These are phyloP conservation scores for Tipula lateralis DNA, from an alignment of 2,888 invertebrate species.

Conservation along the genomic window DNA sequence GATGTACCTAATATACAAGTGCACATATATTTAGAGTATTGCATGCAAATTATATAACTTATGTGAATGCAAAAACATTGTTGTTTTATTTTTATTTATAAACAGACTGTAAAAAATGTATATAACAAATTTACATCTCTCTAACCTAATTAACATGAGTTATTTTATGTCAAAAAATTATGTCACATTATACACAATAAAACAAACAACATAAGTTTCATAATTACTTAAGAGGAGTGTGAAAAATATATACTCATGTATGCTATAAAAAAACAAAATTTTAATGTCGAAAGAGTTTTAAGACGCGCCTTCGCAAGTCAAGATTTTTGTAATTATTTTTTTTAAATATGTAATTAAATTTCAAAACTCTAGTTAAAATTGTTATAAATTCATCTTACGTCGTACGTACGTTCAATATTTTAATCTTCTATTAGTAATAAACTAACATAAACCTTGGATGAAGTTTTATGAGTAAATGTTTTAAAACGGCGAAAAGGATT, in stretches of 20 bases:
- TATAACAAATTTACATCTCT: slow-evolving; percentile 15
- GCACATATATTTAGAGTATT: too few relatives aligned
- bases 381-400: too few relatives aligned
- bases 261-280: background rate
- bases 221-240: background rate
- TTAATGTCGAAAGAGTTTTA: background rate
- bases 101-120: background rate
- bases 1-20: background rate
- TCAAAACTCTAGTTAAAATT: background rate
- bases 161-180: slow-evolving; percentile 1
- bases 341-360: background rate
- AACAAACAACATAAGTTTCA: background rate
- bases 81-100: background rate
- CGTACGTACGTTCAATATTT: too few relatives aligned
- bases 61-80: background rate
- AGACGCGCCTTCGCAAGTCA: background rate
- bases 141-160: slow-evolving; percentile 24
- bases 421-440: too few relatives aligned
- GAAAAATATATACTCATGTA: background rate
- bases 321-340: background rate
- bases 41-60: background rate
- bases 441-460: too few relatives aligned
- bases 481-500: too few relatives aligned
- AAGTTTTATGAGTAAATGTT: too few relatives aligned
- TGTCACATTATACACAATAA: background rate